These are phyloP conservation scores for Aphidius gifuensis DNA, from an alignment of 1,140 invertebrate genomes.

Conservation along the genomic window DNA sequence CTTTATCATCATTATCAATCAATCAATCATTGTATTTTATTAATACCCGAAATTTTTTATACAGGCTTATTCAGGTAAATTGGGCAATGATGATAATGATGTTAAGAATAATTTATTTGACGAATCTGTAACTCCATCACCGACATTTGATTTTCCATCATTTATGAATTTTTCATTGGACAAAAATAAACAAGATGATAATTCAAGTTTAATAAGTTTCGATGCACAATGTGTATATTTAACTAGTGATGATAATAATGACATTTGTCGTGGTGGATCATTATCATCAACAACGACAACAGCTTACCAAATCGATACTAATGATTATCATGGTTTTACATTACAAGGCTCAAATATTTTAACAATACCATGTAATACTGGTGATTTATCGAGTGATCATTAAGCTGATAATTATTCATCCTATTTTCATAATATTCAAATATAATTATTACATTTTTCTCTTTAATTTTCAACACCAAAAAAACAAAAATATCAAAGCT, in stretches of 20 bases:
- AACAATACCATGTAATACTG: slow-evolving; percentile 71
- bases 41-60: too few relatives aligned
- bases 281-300: too few relatives aligned
- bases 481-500: too few relatives aligned
- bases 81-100: slow-evolving; percentile 34
- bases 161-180: slow-evolving; percentile 48
- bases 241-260: slow-evolving; percentile 36
- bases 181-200: slow-evolving; percentile 43
- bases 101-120: slow-evolving; percentile 41
- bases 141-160: slow-evolving; percentile 50
- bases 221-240: slow-evolving; percentile 53
- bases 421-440: slow-evolving; percentile 40
- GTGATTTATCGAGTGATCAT: slow-evolving; percentile 52
- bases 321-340: slow-evolving; percentile 67
- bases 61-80: slow-evolving; percentile 37
- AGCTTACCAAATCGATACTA: slow-evolving; percentile 21
- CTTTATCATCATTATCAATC: slow-evolving; percentile 8
- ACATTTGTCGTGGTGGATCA: slow-evolving; percentile 64
- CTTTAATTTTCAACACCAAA: too few relatives aligned
- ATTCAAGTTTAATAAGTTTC: slow-evolving; percentile 57
- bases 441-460: too few relatives aligned
- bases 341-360: slow-evolving; percentile 67
- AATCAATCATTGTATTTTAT: slow-evolving; percentile 8
- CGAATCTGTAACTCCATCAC: slow-evolving; percentile 49
- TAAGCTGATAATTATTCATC: slow-evolving; percentile 37